phyloP scores from a whole-genome alignment of 37 sponge, comb jelly and placozoan species.

The Ephydatia muelleri region DNA sequence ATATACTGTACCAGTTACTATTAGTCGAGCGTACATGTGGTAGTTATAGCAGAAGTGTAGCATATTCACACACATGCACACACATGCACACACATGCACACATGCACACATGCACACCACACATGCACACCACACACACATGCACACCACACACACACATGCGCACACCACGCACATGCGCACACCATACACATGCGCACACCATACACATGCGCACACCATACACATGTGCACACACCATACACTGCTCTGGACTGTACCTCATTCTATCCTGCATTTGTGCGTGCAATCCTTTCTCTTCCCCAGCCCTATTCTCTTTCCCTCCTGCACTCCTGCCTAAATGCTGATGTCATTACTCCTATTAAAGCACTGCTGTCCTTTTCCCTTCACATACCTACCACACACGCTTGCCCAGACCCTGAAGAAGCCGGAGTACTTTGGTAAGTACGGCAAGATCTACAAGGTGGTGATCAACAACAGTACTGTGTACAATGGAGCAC shows the following conservation, averaged over 20 bases:
- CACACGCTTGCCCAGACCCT: conserved; percentile 21
- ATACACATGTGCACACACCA: no score
- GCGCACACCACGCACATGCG: no score
- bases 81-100: not conserved
- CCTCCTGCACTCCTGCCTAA: conserved; percentile 3
- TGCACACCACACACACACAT: not conserved
- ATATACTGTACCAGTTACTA: not conserved
- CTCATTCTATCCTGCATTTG: not conserved
- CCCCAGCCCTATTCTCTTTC: conserved; percentile 7
- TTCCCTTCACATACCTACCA: not conserved
- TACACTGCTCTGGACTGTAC: conserved; percentile 2
- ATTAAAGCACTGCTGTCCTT: not conserved
- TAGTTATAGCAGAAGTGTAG: not conserved
- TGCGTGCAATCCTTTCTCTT: conserved; percentile 1
- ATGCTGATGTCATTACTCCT: not conserved
- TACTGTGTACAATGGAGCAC: conserved; percentile 78
- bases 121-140: not conserved
- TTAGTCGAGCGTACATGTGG: not conserved
- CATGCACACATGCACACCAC: not conserved
- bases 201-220: no score
- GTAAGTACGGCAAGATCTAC: conserved; percentile 87
- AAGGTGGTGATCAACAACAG: conserved; percentile 88
- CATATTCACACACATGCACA: not conserved
- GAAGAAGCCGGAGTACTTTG: conserved; percentile 90
- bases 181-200: no score